These are phyloP conservation scores for Pedetes capensis DNA, from an alignment of 2,113 vertebrate species.

Conservation along the genomic window DNA sequence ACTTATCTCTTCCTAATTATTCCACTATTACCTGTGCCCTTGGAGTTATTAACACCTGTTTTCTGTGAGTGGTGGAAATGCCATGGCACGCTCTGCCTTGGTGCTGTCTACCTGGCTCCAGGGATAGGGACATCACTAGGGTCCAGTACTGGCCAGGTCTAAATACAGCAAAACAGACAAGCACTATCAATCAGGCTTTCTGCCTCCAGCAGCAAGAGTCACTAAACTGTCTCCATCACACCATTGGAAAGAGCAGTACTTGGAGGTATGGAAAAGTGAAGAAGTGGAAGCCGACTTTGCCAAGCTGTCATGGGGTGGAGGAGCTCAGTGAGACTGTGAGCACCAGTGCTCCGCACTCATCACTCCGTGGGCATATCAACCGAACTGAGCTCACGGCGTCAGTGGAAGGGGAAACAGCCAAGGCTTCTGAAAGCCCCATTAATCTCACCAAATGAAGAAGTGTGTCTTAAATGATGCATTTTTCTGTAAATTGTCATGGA, in stretches of 20 bases:
- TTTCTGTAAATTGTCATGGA: slow-evolving; percentile 40
- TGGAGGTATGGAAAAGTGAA: neutral
- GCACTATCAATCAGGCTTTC: neutral
- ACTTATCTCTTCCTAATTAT: neutral
- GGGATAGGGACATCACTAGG: no score
- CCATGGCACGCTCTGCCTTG: neutral
- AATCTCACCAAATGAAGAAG: slow-evolving; percentile 40
- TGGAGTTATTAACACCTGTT: neutral
- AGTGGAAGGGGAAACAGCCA: slow-evolving; percentile 4
- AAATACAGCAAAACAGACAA: neutral
- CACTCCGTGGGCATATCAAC: neutral
- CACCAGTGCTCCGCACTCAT: neutral
- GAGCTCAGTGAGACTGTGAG: neutral
- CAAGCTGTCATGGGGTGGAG: neutral
- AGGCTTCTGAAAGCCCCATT: slow-evolving; percentile 14
- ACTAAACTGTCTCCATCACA: neutral
- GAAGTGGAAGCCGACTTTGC: neutral
- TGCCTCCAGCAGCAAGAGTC: neutral
- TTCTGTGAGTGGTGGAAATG: neutral
- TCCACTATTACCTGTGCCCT: neutral
- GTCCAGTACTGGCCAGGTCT: no score
- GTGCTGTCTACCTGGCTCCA: no score
- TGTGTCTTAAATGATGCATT: neutral
- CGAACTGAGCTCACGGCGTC: neutral
- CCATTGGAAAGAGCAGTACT: neutral